phyloP scores from a whole-genome alignment of 2,113 vertebrate genomes.

The Empidonax alnorum region DNA sequence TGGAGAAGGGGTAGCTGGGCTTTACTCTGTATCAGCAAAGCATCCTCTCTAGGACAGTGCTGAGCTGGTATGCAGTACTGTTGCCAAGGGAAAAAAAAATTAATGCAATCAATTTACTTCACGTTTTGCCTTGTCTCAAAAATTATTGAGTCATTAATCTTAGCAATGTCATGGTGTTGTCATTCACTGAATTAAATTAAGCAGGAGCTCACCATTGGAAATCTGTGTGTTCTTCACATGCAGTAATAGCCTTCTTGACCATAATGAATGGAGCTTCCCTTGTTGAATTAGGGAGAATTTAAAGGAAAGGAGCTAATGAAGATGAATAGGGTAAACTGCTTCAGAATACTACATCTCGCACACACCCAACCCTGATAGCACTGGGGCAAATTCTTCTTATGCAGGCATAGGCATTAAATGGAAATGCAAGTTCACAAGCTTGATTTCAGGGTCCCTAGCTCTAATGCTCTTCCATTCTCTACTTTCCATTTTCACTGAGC shows the following conservation, averaged over 20 bases:
- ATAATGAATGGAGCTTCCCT: background rate
- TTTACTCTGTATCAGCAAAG: background rate
- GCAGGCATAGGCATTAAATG: background rate
- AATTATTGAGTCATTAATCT: constrained; percentile 72
- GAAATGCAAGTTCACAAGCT: background rate
- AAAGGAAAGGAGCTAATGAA: constrained; percentile 14
- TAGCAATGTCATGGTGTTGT: constrained; percentile 59
- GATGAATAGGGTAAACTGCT: background rate
- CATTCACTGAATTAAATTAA: constrained; percentile 46
- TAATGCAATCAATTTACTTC: constrained; percentile 54
- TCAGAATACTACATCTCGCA: background rate
- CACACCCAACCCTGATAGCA: background rate
- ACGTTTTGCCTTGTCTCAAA: constrained; percentile 68
- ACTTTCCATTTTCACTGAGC: background rate
- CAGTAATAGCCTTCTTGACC: background rate
- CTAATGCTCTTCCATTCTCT: background rate
- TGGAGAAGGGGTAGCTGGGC: background rate
- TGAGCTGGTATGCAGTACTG: background rate
- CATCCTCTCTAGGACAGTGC: background rate
- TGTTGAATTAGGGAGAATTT: background rate
- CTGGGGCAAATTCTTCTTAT: background rate
- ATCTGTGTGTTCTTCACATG: background rate
- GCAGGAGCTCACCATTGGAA: constrained; percentile 15
- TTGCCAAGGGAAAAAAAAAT: constrained; percentile 2
- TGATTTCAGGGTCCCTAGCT: background rate